These are phyloP conservation scores for Spodoptera picta DNA, from an alignment of 2,888 invertebrate species.

Conservation along the genomic window DNA sequence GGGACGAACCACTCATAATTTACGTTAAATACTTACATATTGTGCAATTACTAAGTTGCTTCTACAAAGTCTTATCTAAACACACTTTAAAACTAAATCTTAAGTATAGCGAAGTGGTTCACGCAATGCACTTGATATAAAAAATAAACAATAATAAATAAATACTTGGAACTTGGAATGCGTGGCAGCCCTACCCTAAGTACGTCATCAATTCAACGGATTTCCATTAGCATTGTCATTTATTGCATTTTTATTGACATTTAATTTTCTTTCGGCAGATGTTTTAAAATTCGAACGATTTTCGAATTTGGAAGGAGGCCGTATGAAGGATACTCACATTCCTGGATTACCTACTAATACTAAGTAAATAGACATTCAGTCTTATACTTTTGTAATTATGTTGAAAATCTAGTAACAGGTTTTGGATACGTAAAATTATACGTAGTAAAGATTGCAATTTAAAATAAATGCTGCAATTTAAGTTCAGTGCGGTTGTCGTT, in stretches of 20 bases:
- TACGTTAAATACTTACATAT: not conserved
- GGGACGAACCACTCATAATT: not conserved
- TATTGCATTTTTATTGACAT: conserved; percentile 8
- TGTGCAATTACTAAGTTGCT: not conserved
- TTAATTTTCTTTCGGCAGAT: not conserved
- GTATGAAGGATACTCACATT: too few species aligned
- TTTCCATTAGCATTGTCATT: not conserved
- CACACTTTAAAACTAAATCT: conserved; percentile 9
- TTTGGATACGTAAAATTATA: too few species aligned
- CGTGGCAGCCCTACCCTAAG: conserved; percentile 21
- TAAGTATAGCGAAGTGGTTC: too few species aligned
- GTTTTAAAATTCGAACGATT: not conserved
- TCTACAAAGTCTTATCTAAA: conserved; percentile 34
- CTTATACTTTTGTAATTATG: too few species aligned
- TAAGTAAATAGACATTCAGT: too few species aligned
- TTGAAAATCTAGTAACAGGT: too few species aligned
- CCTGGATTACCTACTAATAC: too few species aligned
- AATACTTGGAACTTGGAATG: conserved; percentile 24
- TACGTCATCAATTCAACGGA: conserved; percentile 10
- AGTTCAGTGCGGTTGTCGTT: too few species aligned
- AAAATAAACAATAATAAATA: not conserved
- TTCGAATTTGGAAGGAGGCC: not conserved
- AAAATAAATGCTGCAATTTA: too few species aligned
- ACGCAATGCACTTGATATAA: too few species aligned
- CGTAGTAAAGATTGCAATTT: too few species aligned